phyloP scores from a whole-genome alignment of 2,113 vertebrate species.

The Amblyornis subalaris region DNA sequence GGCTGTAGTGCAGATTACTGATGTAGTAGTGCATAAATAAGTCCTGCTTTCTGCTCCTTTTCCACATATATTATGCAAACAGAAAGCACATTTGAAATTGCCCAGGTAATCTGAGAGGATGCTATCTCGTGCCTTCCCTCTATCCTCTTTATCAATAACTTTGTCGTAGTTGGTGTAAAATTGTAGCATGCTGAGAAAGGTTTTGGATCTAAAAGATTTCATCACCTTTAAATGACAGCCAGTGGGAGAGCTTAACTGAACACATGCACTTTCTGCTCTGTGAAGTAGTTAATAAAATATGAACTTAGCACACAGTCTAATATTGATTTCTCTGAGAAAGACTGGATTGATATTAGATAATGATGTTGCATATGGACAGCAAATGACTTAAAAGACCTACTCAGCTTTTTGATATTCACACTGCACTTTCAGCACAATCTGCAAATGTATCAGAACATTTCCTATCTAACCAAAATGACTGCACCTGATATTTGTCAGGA shows the following conservation, averaged over 20 bases:
- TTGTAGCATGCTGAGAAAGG: neutral
- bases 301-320: constrained; percentile 17
- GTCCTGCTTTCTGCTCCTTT: neutral
- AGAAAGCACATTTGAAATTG: neutral
- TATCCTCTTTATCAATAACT: neutral
- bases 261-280: neutral
- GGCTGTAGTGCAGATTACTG: neutral
- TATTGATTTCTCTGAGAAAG: constrained; percentile 55
- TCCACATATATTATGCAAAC: neutral
- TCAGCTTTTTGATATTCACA: constrained; percentile 23
- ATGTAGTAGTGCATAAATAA: neutral
- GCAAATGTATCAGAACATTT: neutral
- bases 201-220: neutral
- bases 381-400: constrained; percentile 23
- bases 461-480: neutral
- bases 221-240: constrained; percentile 14
- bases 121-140: neutral
- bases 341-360: constrained; percentile 27
- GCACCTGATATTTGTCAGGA: neutral
- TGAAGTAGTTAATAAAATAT: constrained; percentile 57
- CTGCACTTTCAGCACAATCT: neutral
- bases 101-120: neutral
- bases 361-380: constrained; percentile 36
- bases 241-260: constrained; percentile 19
- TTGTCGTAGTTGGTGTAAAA: neutral